Evolutionary conservation across 2,888 invertebrate genomes (phyloP).

Genomic region (Blastobasis adustella): DNA sequence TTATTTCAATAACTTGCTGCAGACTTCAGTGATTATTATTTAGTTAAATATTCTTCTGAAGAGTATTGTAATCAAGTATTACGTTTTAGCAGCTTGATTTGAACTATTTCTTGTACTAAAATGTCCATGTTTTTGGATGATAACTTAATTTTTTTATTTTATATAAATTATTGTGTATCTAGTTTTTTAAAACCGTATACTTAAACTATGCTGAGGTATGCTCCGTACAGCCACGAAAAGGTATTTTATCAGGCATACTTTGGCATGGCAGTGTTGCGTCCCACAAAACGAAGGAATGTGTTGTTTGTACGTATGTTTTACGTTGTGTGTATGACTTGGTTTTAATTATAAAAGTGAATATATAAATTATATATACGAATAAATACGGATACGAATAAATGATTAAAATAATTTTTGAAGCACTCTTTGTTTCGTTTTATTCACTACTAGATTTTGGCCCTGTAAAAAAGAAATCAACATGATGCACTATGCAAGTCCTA

Average conservation of each 20-base stretch:
- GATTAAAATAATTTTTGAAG: conserved; percentile 66
- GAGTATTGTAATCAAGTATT: too few relatives aligned
- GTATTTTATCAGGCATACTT: conserved; percentile 19
- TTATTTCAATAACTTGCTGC: too few relatives aligned
- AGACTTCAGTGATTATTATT: too few relatives aligned
- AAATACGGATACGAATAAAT: conserved; percentile 56
- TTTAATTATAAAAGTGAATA: conserved; percentile 71
- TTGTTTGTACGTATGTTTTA: conserved; percentile 31
- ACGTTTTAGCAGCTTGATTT: too few relatives aligned
- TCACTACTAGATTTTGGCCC: too few relatives aligned
- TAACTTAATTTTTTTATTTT: background rate
- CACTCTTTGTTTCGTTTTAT: conserved; percentile 53
- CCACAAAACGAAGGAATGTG: conserved; percentile 26
- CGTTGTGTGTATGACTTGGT: conserved; percentile 67
- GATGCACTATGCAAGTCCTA: too few relatives aligned
- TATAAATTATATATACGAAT: conserved; percentile 70
- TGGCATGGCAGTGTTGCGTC: conserved; percentile 24
- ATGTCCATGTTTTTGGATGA: too few relatives aligned
- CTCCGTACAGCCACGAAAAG: conserved; percentile 32
- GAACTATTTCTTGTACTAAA: too few relatives aligned
- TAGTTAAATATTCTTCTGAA: too few relatives aligned
- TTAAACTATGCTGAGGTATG: conserved; percentile 23
- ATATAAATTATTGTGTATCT: conserved; percentile 33
- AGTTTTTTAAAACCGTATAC: conserved; percentile 25
- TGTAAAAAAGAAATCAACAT: too few relatives aligned